phyloP scores from a whole-genome alignment of 2,113 vertebrate genomes.

The Megaceryle torquata region DNA sequence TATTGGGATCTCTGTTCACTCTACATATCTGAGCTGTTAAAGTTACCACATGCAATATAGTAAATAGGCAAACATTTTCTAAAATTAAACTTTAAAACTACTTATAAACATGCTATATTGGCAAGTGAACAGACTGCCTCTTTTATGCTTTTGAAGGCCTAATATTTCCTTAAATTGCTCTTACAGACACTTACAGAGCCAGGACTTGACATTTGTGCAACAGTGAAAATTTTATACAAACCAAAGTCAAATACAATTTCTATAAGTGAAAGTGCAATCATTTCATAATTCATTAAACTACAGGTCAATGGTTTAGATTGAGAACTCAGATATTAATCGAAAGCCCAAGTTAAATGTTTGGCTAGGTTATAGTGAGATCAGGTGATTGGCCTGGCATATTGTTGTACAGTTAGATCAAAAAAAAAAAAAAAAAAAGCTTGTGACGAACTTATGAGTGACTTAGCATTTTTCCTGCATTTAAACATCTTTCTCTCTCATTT shows the following conservation, averaged over 20 bases:
- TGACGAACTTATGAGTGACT: neutral
- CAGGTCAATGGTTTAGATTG: neutral
- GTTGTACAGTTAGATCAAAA: neutral
- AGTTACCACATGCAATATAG: neutral
- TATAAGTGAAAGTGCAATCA: rapidly evolving
- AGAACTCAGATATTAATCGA: neutral
- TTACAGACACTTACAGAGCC: neutral
- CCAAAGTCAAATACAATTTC: neutral
- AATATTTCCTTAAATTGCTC: neutral
- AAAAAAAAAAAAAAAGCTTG: neutral
- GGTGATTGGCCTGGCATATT: neutral
- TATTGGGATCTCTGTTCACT: neutral
- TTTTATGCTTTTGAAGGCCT: neutral
- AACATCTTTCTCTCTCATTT: neutral
- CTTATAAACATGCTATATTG: rapidly evolving
- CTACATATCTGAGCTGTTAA: neutral
- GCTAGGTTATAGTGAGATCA: neutral
- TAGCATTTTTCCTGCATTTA: neutral
- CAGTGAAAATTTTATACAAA: neutral
- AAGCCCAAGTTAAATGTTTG: neutral
- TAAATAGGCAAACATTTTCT: neutral
- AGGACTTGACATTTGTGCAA: neutral
- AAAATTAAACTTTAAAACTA: neutral
- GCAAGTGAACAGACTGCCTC: neutral
- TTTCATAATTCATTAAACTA: neutral